A percentile compares a stretch with the other conserved stretches of the same genome.
These are phyloP conservation scores for Coregonus suidteri DNA, from an alignment of 2,797 vertebrate species.

Conservation along the genomic window DNA sequence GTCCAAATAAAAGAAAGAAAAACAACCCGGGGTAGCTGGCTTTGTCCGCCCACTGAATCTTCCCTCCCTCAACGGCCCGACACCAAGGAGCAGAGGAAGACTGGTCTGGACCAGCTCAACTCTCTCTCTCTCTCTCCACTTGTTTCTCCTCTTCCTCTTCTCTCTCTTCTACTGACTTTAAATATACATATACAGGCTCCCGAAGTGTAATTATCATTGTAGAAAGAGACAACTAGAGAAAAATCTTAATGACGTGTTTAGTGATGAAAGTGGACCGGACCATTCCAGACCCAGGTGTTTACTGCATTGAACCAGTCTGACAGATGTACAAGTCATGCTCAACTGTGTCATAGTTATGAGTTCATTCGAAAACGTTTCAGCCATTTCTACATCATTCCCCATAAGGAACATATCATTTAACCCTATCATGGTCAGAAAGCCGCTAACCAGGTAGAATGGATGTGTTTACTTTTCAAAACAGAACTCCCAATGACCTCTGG, in stretches of 20 bases:
- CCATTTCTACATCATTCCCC: too few species aligned
- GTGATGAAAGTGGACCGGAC: background rate
- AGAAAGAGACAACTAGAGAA: constrained; percentile 23
- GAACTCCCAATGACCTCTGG: too few species aligned
- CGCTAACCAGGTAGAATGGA: too few species aligned
- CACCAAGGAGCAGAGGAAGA: constrained; percentile 65
- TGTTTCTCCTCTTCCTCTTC: constrained; percentile 49
- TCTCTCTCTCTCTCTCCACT: constrained; percentile 43
- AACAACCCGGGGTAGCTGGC: constrained; percentile 88
- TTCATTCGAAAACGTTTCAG: too few species aligned
- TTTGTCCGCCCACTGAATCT: constrained; percentile 64
- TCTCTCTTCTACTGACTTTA: constrained; percentile 74
- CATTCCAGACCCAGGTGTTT: background rate
- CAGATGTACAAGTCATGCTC: background rate
- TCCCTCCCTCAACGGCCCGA: constrained; percentile 61
- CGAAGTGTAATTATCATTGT: constrained; percentile 67
- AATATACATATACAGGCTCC: constrained; percentile 68
- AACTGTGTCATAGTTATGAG: too few species aligned
- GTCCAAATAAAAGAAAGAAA: constrained; percentile 98
- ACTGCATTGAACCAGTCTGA: background rate
- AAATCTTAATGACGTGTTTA: background rate
- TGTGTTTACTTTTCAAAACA: too few species aligned
- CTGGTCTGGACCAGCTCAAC: constrained; percentile 60
- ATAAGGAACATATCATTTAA: background rate
- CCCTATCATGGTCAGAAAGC: too few species aligned